Conservation (phyloP, 2,888 invertebrate species). For the Eupithecia subfuscata region DNA sequence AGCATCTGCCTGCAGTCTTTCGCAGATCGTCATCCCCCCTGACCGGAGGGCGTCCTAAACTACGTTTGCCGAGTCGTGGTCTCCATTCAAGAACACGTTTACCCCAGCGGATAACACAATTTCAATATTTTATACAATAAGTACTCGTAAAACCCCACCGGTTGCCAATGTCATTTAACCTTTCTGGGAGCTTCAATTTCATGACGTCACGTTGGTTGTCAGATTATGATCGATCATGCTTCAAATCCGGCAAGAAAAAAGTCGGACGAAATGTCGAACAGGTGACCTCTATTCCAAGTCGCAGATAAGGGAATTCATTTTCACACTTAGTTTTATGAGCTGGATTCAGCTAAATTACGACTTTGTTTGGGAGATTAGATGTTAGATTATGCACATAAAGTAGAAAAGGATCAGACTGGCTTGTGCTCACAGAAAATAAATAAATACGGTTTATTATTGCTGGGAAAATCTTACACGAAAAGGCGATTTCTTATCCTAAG, state of each 20-base stretch:
- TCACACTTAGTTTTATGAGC: constrained; percentile 38
- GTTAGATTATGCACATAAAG: constrained; percentile 11
- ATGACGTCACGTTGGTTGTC: neutral
- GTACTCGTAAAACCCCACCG: neutral
- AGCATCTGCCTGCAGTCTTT: too few species aligned
- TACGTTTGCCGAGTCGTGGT: too few species aligned
- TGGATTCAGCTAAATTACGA: constrained; percentile 27
- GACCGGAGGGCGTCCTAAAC: too few species aligned
- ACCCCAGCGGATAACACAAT: neutral
- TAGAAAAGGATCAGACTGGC: neutral
- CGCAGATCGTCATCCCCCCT: too few species aligned
- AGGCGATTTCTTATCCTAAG: neutral
- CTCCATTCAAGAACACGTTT: too few species aligned
- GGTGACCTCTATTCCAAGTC: constrained; percentile 1
- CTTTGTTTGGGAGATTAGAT: constrained; percentile 30
- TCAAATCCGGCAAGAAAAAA: neutral
- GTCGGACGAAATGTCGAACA: constrained; percentile 10
- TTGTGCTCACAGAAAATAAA: neutral
- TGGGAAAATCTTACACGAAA: neutral
- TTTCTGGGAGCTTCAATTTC: neutral
- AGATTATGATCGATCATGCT: constrained; percentile 1
- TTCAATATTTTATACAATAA: neutral
- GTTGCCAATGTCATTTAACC: neutral
- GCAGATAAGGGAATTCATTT: constrained; percentile 37
- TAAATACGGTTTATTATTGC: neutral